Conservation (phyloP, 2,888 invertebrate species). For the Teleogryllus oceanicus region DNA sequence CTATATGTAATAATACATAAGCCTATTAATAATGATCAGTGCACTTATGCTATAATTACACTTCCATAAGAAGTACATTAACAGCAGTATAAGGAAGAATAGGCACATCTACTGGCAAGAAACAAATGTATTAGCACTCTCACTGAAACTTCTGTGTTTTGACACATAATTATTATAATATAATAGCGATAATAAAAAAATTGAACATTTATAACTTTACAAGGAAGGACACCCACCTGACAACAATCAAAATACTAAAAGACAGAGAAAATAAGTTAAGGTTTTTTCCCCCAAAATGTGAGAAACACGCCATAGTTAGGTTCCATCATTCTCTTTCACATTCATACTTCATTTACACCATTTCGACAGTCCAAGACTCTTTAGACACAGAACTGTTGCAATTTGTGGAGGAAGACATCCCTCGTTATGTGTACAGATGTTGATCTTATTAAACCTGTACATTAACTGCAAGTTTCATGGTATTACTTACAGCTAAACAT, state of each 20-base stretch:
- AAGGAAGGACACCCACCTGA: neutral
- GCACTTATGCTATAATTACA: neutral
- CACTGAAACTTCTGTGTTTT: conserved; percentile 7
- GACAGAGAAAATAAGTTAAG: conserved; percentile 18
- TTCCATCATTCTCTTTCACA: neutral
- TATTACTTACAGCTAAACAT: neutral
- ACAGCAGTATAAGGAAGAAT: conserved; percentile 18
- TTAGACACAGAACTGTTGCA: conserved; percentile 18
- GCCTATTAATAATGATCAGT: conserved; percentile 1
- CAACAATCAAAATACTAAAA: conserved; percentile 4
- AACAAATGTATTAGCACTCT: neutral
- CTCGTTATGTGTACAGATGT: neutral
- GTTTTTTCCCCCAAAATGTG: neutral
- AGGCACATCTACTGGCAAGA: conserved; percentile 18
- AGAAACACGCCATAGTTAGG: neutral
- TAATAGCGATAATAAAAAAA: neutral
- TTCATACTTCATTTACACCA: conserved; percentile 18
- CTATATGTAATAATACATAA: conserved; percentile 11
- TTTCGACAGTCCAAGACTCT: neutral
- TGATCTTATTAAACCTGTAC: neutral
- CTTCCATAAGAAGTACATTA: conserved; percentile 18
- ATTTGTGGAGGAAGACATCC: conserved; percentile 18
- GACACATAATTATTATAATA: conserved; percentile 10
- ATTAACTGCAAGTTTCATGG: neutral
- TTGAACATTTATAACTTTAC: neutral